Evolutionary conservation across 2,113 vertebrate species (phyloP).

Genomic region (Crotalus tigris): DNA sequence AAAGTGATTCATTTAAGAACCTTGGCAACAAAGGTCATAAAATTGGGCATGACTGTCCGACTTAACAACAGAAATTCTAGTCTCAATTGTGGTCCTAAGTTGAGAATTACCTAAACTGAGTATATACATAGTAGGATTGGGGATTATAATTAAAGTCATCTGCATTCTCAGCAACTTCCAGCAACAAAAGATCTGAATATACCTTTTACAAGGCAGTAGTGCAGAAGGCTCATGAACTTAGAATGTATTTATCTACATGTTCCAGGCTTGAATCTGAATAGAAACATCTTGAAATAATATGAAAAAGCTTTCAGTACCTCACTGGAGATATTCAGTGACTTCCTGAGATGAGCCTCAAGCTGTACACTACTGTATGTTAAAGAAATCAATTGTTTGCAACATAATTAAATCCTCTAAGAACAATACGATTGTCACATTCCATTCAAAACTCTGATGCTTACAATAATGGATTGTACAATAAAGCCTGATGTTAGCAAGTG

Average conservation of each 20-base stretch:
- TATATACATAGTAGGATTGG: not conserved
- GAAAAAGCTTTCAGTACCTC: not conserved
- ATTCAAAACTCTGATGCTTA: not conserved
- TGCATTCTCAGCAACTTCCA: not conserved
- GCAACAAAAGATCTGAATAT: not conserved
- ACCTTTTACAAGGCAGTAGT: not conserved
- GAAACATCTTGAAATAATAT: not conserved
- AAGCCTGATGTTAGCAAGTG: not conserved
- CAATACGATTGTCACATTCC: not conserved
- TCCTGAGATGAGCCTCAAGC: slow-evolving; percentile 1
- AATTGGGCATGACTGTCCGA: not conserved
- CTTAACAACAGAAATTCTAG: not conserved
- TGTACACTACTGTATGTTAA: not conserved
- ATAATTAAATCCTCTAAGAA: slow-evolving; percentile 44
- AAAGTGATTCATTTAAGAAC: not conserved
- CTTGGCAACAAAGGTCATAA: not conserved
- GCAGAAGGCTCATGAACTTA: not conserved
- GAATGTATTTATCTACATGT: slow-evolving; percentile 6
- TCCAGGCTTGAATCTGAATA: slow-evolving; percentile 10
- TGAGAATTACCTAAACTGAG: not conserved
- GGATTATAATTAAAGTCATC: not conserved
- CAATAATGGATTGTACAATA: not conserved
- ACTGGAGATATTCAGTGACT: not conserved
- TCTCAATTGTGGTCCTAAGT: not conserved
- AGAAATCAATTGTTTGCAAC: slow-evolving; percentile 29